Conservation (phyloP, 2,797 vertebrate genomes). For the Gorsachius magnificus region DNA sequence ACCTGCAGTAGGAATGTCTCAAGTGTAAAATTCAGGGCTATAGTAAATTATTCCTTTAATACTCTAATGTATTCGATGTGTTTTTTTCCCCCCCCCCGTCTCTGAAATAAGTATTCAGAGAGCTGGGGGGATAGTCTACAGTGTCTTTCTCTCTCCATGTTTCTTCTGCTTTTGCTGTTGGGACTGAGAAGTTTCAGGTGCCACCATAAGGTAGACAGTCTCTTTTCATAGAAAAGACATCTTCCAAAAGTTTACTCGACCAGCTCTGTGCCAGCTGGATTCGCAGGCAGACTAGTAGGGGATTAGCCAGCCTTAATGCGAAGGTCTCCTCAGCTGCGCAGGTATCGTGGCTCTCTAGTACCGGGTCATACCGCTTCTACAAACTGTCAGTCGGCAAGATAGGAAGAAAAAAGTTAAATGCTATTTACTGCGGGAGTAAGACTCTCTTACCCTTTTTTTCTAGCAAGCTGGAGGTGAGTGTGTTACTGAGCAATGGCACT, state of each 20-base stretch:
- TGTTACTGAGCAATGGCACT: not conserved
- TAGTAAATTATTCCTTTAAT: not conserved
- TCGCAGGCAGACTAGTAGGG: not conserved
- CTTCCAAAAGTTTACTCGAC: not conserved
- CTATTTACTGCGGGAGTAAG: not conserved
- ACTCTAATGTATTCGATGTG: not conserved
- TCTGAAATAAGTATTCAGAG: not conserved
- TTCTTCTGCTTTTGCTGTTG: not conserved
- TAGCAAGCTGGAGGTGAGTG: not conserved
- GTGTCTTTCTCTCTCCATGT: not conserved
- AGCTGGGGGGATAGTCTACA: not conserved
- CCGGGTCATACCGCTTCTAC: not conserved
- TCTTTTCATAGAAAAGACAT: not conserved
- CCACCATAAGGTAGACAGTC: not conserved
- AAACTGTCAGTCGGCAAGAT: not conserved
- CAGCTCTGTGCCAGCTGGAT: not conserved
- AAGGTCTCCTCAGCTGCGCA: not conserved
- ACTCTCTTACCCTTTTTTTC: not conserved
- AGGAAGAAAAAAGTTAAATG: not conserved
- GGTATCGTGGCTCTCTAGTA: no score
- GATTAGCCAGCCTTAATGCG: not conserved
- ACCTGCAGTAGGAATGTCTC: not conserved
- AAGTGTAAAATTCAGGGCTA: not conserved
- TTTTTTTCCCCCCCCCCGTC: fast-evolving
- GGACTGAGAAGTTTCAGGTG: not conserved